These are phyloP conservation scores for Alethe diademata DNA, from an alignment of 2,113 vertebrate species.

Conservation along the genomic window DNA sequence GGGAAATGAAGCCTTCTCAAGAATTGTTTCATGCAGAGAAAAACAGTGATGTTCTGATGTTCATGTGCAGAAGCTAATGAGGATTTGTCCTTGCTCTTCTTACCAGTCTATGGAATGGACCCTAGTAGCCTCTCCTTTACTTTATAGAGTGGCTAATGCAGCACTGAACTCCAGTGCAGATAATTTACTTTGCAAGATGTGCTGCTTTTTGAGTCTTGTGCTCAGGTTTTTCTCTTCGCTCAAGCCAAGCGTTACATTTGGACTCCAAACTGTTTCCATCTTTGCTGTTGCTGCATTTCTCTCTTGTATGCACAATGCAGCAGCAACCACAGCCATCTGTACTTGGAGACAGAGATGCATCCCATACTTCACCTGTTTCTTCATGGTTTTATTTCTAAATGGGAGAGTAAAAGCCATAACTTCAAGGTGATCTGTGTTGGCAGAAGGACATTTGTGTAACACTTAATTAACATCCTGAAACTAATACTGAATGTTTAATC, in stretches of 20 bases:
- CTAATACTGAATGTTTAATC: neutral
- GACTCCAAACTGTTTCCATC: neutral
- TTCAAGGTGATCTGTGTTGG: neutral
- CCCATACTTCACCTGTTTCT: neutral
- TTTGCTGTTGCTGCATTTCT: neutral
- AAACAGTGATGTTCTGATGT: neutral
- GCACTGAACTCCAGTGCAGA: neutral
- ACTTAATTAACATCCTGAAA: neutral
- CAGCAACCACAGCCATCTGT: neutral
- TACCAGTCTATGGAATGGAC: neutral
- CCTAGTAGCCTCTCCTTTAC: neutral
- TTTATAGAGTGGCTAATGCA: neutral
- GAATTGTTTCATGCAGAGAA: neutral
- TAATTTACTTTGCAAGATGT: neutral
- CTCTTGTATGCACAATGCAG: rapidly evolving
- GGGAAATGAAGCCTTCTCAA: neutral
- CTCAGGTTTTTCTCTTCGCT: neutral
- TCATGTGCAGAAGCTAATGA: neutral
- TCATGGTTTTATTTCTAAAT: neutral
- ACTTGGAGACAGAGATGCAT: neutral
- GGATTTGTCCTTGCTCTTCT: neutral
- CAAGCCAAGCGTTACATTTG: neutral
- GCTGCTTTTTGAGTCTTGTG: neutral
- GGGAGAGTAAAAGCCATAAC: neutral
- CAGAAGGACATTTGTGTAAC: neutral